Percentiles rank a stretch among this genome's conserved stretches.
Conservation (phyloP, 2,888 invertebrate species). For the Melitaea athalia region DNA sequence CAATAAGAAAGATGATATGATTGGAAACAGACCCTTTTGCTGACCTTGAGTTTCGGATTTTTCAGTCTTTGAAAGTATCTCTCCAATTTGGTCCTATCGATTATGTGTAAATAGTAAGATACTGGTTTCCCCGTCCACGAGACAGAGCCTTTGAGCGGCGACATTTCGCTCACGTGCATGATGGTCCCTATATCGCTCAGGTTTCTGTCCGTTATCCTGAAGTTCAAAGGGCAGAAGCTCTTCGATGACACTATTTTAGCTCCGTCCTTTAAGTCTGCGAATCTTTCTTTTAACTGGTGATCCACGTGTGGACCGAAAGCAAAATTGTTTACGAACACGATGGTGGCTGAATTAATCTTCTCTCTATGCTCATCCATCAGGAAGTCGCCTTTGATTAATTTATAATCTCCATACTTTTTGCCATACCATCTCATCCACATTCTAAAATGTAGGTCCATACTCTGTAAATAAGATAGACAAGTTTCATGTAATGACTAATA, state of each 20-base stretch:
- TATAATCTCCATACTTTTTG: slow-evolving; percentile 95
- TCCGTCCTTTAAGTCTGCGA: slow-evolving; percentile 97
- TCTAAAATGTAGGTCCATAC: slow-evolving; percentile 94
- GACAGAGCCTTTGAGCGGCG: slow-evolving; percentile 96
- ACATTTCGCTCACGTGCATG: slow-evolving; percentile 98
- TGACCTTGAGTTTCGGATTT: slow-evolving; percentile 90
- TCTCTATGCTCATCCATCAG: slow-evolving; percentile 95
- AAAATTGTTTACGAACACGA: slow-evolving; percentile 99
- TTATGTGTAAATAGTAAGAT: slow-evolving; percentile 98
- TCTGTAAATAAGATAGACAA: slow-evolving; percentile 72
- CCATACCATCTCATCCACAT: slow-evolving; percentile 99
- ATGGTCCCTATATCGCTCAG: slow-evolving; percentile 99
- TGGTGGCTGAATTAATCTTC: slow-evolving; percentile 95
- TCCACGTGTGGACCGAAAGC: slow-evolving; percentile 99
- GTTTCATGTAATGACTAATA: not conserved
- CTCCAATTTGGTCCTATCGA: slow-evolving; percentile 98
- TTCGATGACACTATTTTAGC: slow-evolving; percentile 99
- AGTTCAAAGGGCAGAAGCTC: slow-evolving; percentile 99
- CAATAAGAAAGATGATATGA: slow-evolving; percentile 52
- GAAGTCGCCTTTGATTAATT: slow-evolving; percentile 97
- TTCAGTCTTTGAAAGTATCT: slow-evolving; percentile 97
- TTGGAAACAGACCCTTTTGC: slow-evolving; percentile 82
- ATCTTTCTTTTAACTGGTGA: slow-evolving; percentile 97
- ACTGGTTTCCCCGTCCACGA: slow-evolving; percentile 99
- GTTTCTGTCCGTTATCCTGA: slow-evolving; percentile 98